These are phyloP conservation scores for Hipposideros armiger DNA, from an alignment of 2,113 vertebrate genomes.

Conservation along the genomic window DNA sequence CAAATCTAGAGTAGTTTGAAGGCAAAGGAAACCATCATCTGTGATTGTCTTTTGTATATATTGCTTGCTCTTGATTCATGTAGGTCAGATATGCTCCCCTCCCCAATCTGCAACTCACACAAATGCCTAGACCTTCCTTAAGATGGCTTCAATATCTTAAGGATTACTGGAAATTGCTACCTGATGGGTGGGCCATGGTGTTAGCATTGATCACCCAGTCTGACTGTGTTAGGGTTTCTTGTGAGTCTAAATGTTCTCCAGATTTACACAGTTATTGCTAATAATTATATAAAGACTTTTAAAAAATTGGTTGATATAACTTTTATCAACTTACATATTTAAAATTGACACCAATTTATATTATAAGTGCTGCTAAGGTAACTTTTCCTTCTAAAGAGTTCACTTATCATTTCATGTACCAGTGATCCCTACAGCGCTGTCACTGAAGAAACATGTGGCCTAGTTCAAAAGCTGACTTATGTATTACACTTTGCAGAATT, in stretches of 20 bases:
- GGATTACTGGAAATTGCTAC: not conserved
- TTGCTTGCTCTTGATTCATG: not conserved
- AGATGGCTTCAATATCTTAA: not conserved
- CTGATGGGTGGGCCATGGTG: not conserved
- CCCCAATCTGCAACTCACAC: not conserved
- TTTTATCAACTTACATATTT: constrained; percentile 45
- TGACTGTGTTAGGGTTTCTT: not conserved
- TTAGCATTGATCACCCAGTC: not conserved
- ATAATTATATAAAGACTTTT: constrained; percentile 7
- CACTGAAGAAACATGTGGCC: not conserved
- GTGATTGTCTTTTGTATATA: not conserved
- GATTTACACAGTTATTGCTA: constrained; percentile 20
- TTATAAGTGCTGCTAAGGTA: not conserved
- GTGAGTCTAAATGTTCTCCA: constrained; percentile 32
- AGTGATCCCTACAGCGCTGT: not conserved
- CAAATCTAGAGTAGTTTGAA: constrained; percentile 42
- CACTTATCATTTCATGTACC: not conserved
- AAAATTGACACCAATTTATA: constrained; percentile 23
- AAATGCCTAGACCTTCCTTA: not conserved
- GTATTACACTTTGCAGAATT: not conserved
- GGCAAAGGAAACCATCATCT: not conserved
- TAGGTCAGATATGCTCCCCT: not conserved
- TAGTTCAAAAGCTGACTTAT: constrained; percentile 48
- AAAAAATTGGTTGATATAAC: not conserved
- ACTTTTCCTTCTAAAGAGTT: constrained; percentile 31